phyloP scores from a whole-genome alignment of 2,797 vertebrate genomes.

The Falco peregrinus region DNA sequence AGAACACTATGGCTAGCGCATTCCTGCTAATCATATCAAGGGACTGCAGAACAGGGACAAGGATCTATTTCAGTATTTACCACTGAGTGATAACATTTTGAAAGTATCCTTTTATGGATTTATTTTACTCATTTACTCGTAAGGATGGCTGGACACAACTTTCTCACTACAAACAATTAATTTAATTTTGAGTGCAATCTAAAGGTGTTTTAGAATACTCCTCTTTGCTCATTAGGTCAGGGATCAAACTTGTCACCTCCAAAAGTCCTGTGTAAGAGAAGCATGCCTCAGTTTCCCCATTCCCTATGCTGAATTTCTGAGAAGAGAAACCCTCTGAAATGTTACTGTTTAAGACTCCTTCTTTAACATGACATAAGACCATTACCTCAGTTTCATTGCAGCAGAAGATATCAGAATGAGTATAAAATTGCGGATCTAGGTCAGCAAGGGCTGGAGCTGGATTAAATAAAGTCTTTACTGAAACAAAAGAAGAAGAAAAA shows the following conservation, averaged over 20 bases:
- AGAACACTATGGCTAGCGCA: not conserved
- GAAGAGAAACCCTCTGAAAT: not conserved
- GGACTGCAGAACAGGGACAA: not conserved
- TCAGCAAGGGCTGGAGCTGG: conserved; percentile 90
- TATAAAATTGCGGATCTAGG: conserved; percentile 88
- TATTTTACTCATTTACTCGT: not conserved
- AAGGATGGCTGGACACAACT: not conserved
- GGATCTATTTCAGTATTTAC: conserved; percentile 25
- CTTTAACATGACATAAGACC: not conserved
- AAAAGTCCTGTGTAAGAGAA: not conserved
- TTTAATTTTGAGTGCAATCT: not conserved
- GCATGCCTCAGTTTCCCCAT: not conserved
- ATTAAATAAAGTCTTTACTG: conserved; percentile 97
- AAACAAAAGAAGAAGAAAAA: conserved; percentile 44
- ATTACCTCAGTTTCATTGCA: conserved; percentile 98
- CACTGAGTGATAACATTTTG: not conserved
- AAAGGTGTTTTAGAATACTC: not conserved
- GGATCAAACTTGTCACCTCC: not conserved
- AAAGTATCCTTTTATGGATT: not conserved
- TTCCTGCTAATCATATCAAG: conserved; percentile 1
- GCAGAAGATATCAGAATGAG: conserved; percentile 91
- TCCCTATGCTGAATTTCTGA: not conserved
- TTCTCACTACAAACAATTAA: not conserved
- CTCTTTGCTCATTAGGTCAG: not conserved
- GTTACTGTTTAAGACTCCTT: not conserved